phyloP scores from a whole-genome alignment of 2,797 vertebrate genomes.

The Enteromius mattozi region DNA sequence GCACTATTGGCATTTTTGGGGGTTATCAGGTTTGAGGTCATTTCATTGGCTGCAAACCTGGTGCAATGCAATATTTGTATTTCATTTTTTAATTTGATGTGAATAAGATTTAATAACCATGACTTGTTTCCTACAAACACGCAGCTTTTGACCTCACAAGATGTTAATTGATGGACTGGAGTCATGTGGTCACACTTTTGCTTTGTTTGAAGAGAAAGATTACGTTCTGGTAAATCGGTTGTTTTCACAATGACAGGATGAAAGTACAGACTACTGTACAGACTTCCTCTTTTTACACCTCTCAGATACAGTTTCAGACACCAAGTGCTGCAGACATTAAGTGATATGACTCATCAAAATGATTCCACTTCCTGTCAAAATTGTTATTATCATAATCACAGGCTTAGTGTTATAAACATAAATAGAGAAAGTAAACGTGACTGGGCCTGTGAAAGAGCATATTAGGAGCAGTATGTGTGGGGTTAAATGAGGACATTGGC shows the following conservation, averaged over 20 bases:
- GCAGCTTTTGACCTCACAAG: background rate
- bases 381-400: background rate
- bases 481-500: background rate
- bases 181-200: background rate
- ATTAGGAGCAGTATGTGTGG: background rate
- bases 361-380: conserved; percentile 5
- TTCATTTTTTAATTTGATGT: background rate
- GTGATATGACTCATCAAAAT: background rate
- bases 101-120: background rate
- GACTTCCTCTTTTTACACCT: background rate
- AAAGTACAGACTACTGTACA: background rate
- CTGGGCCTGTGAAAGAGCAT: background rate
- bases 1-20: too few relatives aligned
- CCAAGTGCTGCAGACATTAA: background rate
- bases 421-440: background rate
- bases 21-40: background rate
- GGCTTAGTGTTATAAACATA: background rate
- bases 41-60: background rate
- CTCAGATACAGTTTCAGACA: background rate
- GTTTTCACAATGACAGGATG: background rate
- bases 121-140: background rate
- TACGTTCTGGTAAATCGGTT: background rate
- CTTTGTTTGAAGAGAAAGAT: conserved; percentile 1
- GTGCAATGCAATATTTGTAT: background rate
- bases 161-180: background rate